phyloP scores from a whole-genome alignment of 2,888 invertebrate species.

The Eilema depressum region DNA sequence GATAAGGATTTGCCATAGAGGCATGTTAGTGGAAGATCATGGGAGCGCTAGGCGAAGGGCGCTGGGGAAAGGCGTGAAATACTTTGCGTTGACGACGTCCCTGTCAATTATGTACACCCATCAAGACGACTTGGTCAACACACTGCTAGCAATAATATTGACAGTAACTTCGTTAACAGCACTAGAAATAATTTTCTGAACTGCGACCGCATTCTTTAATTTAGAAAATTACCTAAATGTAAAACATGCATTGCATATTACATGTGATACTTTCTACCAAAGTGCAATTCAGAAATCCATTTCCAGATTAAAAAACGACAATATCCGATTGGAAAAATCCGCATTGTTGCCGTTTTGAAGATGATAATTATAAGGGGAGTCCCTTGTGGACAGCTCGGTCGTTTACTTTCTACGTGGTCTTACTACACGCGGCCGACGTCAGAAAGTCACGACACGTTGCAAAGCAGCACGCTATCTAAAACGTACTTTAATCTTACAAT shows the following conservation, averaged over 20 bases:
- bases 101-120: slow-evolving; percentile 49
- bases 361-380: slow-evolving; percentile 44
- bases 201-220: slow-evolving; percentile 48
- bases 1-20: slow-evolving; percentile 73
- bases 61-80: slow-evolving; percentile 69
- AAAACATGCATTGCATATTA: slow-evolving; percentile 32
- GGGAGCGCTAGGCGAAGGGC: slow-evolving; percentile 80
- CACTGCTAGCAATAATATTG: slow-evolving; percentile 46
- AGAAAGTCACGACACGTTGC: slow-evolving; percentile 61
- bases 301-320: slow-evolving; percentile 47
- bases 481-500: slow-evolving; percentile 55
- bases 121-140: slow-evolving; percentile 37
- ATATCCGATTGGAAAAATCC: slow-evolving; percentile 49
- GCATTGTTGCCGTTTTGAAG: slow-evolving; percentile 55
- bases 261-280: slow-evolving; percentile 37
- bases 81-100: slow-evolving; percentile 51
- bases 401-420: slow-evolving; percentile 30
- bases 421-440: slow-evolving; percentile 51
- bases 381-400: slow-evolving; percentile 32
- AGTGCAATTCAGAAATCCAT: slow-evolving; percentile 63
- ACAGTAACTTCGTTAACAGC: slow-evolving; percentile 54
- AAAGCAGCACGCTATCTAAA: slow-evolving; percentile 63
- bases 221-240: slow-evolving; percentile 44
- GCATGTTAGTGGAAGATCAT: slow-evolving; percentile 82
- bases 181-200: slow-evolving; percentile 63